Evolutionary conservation across 2,888 invertebrate genomes (phyloP).

Genomic region (Drosophila putrida): DNA sequence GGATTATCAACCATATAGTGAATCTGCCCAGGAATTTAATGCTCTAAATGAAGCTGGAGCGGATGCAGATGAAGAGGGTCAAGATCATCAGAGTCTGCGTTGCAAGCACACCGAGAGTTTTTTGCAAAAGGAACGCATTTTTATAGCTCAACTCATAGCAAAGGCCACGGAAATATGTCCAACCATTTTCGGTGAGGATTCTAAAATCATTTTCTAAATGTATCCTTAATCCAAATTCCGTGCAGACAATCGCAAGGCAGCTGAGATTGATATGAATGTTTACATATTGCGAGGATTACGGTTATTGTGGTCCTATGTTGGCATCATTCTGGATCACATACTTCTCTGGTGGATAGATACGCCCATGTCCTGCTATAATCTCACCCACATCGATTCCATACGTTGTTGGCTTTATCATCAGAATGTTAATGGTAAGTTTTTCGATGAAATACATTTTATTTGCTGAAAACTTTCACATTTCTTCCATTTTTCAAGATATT

Average conservation of each 20-base stretch:
- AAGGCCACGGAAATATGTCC: constrained; percentile 81
- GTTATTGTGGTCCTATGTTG: constrained; percentile 92
- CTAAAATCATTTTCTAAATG: no score
- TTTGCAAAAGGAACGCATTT: constrained; percentile 76
- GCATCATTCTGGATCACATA: constrained; percentile 92
- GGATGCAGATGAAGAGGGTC: constrained; percentile 15
- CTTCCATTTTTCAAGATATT: constrained; percentile 85
- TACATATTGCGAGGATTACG: constrained; percentile 83
- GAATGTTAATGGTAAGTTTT: constrained; percentile 70
- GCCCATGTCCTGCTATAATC: constrained; percentile 88
- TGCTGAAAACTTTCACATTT: no score
- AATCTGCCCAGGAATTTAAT: constrained; percentile 67
- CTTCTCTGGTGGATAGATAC: constrained; percentile 94
- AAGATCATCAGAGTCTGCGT: constrained; percentile 62
- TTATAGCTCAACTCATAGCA: constrained; percentile 78
- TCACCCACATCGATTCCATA: constrained; percentile 82
- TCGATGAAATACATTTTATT: no score
- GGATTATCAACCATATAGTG: constrained; percentile 74
- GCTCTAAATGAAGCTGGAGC: constrained; percentile 30
- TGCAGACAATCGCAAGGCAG: constrained; percentile 56
- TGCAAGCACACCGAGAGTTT: constrained; percentile 76
- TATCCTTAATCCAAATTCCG: not conserved
- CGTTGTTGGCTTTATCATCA: constrained; percentile 81
- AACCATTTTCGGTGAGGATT: constrained; percentile 76
- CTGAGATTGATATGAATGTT: constrained; percentile 70